These are phyloP conservation scores for Brachynemurus nebulosus DNA, from an alignment of 2,888 invertebrate genomes.

Conservation along the genomic window DNA sequence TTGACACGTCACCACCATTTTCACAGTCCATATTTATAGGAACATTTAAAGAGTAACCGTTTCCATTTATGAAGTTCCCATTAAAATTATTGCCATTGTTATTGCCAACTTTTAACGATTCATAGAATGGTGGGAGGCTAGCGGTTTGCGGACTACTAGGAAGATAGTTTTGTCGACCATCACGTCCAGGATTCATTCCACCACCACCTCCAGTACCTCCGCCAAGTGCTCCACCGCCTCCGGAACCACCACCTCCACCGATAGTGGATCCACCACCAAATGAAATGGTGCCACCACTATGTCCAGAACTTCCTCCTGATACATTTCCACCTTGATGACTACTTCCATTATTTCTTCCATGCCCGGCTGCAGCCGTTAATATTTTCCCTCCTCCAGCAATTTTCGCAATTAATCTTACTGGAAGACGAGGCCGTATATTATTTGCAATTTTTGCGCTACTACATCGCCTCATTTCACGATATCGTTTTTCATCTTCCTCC, in stretches of 20 bases:
- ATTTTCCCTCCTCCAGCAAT: constrained; percentile 43
- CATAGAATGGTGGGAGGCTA: constrained; percentile 78
- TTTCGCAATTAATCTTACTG: constrained; percentile 37
- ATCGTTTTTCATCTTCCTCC: constrained; percentile 52
- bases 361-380: constrained; percentile 59
- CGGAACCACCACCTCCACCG: constrained; percentile 32
- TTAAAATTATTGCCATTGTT: constrained; percentile 51
- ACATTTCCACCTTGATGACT: constrained; percentile 37
- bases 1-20: constrained; percentile 41
- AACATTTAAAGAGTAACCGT: constrained; percentile 53
- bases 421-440: constrained; percentile 36
- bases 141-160: constrained; percentile 80
- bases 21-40: constrained; percentile 64
- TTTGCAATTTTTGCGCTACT: constrained; percentile 53
- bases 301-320: constrained; percentile 21
- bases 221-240: constrained; percentile 43
- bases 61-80: constrained; percentile 46
- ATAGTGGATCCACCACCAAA: constrained; percentile 23
- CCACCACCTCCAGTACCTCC: constrained; percentile 56
- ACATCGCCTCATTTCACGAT: constrained; percentile 52
- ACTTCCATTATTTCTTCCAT: constrained; percentile 50
- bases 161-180: constrained; percentile 73
- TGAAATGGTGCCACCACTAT: constrained; percentile 17
- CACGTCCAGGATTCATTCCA: constrained; percentile 53
- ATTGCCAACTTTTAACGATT: constrained; percentile 70